These are phyloP conservation scores for Drosophila seguyi DNA, from an alignment of 1,140 invertebrate genomes.

Conservation along the genomic window DNA sequence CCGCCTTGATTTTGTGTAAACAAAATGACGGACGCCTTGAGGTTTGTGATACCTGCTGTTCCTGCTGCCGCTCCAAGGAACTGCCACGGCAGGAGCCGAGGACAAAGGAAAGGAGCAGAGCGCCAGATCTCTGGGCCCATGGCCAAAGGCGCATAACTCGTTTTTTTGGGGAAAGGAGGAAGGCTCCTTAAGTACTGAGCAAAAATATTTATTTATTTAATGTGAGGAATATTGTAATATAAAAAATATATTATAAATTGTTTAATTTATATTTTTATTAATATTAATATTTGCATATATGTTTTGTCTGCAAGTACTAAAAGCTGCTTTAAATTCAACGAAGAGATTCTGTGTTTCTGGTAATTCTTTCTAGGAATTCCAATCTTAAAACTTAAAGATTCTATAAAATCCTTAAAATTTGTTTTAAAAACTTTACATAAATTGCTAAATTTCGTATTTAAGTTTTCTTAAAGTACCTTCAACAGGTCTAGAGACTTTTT, in stretches of 20 bases:
- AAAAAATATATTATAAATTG: too few species aligned
- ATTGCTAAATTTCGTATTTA: background rate
- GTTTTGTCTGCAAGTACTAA: background rate
- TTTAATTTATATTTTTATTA: too few species aligned
- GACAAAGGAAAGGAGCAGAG: constrained; percentile 55
- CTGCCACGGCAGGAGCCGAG: background rate
- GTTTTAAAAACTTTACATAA: background rate
- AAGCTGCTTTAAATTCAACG: background rate
- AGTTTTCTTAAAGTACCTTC: too few species aligned
- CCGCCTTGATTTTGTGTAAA: constrained; percentile 73
- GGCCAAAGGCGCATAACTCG: constrained; percentile 74
- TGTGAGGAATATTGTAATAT: too few species aligned
- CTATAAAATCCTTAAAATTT: too few species aligned
- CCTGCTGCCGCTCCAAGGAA: constrained; percentile 12
- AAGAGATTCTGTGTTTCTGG: background rate
- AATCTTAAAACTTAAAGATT: too few species aligned
- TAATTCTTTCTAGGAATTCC: background rate
- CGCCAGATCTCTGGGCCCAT: constrained; percentile 66
- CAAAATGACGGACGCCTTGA: constrained; percentile 78
- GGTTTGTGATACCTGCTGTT: constrained; percentile 62
- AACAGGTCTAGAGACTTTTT: too few species aligned
- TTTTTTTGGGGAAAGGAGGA: constrained; percentile 34
- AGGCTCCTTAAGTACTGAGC: background rate
- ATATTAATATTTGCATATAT: background rate
- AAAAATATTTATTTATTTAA: background rate